Evolutionary conservation across 2,888 invertebrate species (phyloP).

Genomic region (Geophilus truncorum): DNA sequence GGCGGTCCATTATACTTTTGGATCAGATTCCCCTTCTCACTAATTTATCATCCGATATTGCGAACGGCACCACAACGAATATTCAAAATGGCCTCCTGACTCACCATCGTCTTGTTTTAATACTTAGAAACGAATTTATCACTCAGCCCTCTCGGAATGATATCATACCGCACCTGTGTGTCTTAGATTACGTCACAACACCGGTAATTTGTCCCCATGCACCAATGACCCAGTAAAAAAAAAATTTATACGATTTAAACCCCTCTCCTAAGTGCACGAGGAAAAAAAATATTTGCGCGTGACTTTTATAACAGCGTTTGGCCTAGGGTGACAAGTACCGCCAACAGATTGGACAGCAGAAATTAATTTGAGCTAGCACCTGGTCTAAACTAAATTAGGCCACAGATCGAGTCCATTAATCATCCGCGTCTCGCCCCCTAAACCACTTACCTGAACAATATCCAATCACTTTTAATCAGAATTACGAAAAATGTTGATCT

Average conservation of each 20-base stretch:
- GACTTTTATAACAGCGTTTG: too few relatives aligned
- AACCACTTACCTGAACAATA: slow-evolving; percentile 9
- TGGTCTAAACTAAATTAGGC: slow-evolving; percentile 11
- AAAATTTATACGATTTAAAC: too few relatives aligned
- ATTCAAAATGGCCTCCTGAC: slow-evolving; percentile 25
- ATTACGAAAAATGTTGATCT: not conserved
- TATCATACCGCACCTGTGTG: not conserved
- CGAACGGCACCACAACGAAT: not conserved
- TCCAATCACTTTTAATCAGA: slow-evolving; percentile 6
- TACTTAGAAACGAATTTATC: not conserved
- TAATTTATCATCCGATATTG: slow-evolving; percentile 3
- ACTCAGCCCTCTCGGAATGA: not conserved
- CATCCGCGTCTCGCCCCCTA: not conserved
- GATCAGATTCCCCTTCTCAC: not conserved
- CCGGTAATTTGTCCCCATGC: too few relatives aligned
- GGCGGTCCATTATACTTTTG: not conserved
- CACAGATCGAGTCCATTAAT: not conserved
- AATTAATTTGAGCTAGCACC: slow-evolving; percentile 19
- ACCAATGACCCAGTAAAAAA: too few relatives aligned
- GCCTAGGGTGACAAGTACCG: not conserved
- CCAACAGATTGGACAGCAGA: slow-evolving; percentile 7
- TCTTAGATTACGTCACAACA: not conserved
- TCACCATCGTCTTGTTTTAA: not conserved
- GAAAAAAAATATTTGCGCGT: too few relatives aligned
- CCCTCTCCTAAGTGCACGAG: not conserved